Conservation (phyloP, 2,113 vertebrate species). For the Psettodes erumei region DNA sequence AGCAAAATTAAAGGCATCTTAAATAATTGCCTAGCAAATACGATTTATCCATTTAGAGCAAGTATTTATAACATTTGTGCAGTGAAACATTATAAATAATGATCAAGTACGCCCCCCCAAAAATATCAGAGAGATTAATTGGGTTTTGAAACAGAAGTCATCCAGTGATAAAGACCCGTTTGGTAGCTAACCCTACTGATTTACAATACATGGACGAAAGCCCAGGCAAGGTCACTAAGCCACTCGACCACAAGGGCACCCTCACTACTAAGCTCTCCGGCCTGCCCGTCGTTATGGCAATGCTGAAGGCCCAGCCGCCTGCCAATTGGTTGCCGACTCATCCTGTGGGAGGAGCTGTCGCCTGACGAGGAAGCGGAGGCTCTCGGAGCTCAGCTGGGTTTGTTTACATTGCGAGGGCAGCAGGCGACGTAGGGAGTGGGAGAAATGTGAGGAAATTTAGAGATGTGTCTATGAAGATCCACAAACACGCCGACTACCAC, state of each 20-base stretch:
- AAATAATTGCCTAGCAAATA: neutral
- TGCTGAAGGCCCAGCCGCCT: slow-evolving; percentile 32
- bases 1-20: neutral
- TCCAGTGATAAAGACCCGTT: slow-evolving; percentile 10
- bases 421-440: slow-evolving; percentile 15
- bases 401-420: slow-evolving; percentile 71
- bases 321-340: slow-evolving; percentile 63
- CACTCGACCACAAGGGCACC: slow-evolving; percentile 68
- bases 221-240: slow-evolving; percentile 69
- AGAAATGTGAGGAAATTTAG: neutral
- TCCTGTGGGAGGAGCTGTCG: slow-evolving; percentile 48
- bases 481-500: neutral
- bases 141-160: neutral
- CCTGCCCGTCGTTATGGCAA: slow-evolving; percentile 65
- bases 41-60: neutral
- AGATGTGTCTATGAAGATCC: slow-evolving; percentile 3
- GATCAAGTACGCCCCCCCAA: neutral
- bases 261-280: slow-evolving; percentile 48
- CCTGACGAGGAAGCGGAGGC: slow-evolving; percentile 50
- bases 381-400: slow-evolving; percentile 68
- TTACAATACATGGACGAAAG: slow-evolving; percentile 56
- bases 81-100: neutral
- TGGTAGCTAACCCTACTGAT: slow-evolving; percentile 46
- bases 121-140: slow-evolving; percentile 3
- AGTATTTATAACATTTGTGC: neutral